Percentiles rank a stretch among this genome's conserved stretches.
Evolutionary conservation across 2,797 vertebrate genomes (phyloP).

Genomic region (Tiaroga cobitis): DNA sequence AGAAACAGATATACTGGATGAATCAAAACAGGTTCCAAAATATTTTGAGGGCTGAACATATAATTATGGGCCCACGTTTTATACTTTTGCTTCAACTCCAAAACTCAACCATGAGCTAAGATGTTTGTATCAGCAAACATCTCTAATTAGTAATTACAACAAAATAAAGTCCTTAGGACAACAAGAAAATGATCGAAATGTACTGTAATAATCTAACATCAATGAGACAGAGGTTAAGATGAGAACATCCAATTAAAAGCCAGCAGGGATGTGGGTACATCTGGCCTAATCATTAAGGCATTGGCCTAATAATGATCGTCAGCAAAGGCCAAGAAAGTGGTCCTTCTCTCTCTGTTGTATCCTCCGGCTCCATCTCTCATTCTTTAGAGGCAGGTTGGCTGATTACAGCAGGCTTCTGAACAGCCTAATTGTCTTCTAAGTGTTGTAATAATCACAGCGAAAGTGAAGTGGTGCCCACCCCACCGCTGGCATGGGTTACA

Average conservation of each 20-base stretch:
- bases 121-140: not conserved
- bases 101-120: not conserved
- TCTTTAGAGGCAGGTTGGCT: constrained; percentile 10
- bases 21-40: not conserved
- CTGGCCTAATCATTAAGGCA: constrained; percentile 5
- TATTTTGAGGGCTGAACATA: not conserved
- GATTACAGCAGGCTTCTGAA: constrained; percentile 25
- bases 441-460: constrained; percentile 40
- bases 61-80: not conserved
- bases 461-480: constrained; percentile 30
- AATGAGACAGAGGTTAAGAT: not conserved
- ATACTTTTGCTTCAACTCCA: not conserved
- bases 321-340: not conserved
- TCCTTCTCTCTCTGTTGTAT: not conserved
- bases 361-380: not conserved
- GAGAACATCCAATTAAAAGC: constrained; percentile 1
- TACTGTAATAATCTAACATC: constrained; percentile 1
- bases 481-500: not conserved
- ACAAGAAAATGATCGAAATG: not conserved
- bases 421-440: constrained; percentile 31
- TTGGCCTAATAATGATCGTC: not conserved
- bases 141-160: not conserved
- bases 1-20: not conserved
- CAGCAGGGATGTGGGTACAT: not conserved
- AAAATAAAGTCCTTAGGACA: not conserved